phyloP scores from a whole-genome alignment of 2,888 invertebrate species.

The Clistopyga incitator region DNA sequence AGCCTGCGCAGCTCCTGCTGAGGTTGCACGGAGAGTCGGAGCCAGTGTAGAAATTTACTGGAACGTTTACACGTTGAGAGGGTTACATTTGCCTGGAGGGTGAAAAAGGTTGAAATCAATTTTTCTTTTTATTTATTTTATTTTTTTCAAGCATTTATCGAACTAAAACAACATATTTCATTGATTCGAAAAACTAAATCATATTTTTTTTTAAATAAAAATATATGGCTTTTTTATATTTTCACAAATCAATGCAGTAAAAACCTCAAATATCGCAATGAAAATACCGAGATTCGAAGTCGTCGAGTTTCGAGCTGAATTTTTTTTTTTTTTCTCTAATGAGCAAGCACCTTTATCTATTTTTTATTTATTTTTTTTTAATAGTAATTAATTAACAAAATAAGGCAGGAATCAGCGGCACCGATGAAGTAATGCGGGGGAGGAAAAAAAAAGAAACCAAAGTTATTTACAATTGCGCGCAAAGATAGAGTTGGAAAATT shows the following conservation, averaged over 20 bases:
- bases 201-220: too few species aligned
- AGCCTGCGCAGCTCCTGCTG: conserved; percentile 15
- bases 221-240: too few species aligned
- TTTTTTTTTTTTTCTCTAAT: background rate
- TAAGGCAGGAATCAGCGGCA: background rate
- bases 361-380: background rate
- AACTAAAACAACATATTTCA: too few species aligned
- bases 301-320: background rate
- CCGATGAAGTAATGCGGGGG: background rate
- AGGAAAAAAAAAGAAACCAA: too few species aligned
- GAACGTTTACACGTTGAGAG: background rate
- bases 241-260: too few species aligned
- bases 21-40: background rate
- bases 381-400: conserved; percentile 19
- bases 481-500: background rate
- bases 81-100: too few species aligned
- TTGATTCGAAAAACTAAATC: too few species aligned
- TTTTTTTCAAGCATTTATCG: too few species aligned
- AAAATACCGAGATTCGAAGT: background rate
- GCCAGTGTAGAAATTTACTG: background rate
- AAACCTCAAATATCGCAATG: background rate
- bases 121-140: too few species aligned
- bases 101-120: too few species aligned
- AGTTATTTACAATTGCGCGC: background rate
- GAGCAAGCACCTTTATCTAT: background rate